Conservation (phyloP, 2,113 vertebrate genomes). For the Paracanthobrama guichenoti region DNA sequence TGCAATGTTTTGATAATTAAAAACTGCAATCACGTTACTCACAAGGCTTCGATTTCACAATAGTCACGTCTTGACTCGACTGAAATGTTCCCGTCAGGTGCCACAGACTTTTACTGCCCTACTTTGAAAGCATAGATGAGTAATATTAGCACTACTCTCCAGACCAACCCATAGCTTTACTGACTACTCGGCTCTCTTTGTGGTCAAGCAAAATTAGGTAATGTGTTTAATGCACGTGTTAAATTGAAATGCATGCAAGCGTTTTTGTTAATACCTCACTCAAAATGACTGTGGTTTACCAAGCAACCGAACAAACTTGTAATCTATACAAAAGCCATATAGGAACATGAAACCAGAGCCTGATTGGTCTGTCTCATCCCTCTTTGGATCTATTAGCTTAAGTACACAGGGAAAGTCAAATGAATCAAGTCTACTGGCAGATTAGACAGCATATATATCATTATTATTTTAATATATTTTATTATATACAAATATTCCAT, state of each 20-base stretch:
- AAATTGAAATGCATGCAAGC: slow-evolving; percentile 35
- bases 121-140: not conserved
- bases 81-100: not conserved
- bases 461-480: not conserved
- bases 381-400: not conserved
- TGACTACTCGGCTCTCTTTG: slow-evolving; percentile 39
- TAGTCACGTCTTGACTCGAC: not conserved
- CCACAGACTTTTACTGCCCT: not conserved
- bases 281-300: slow-evolving; percentile 26
- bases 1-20: not conserved
- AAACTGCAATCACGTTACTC: slow-evolving; percentile 4
- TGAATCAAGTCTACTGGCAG: not conserved
- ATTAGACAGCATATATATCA: not conserved
- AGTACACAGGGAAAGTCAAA: not conserved
- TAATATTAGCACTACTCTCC: not conserved
- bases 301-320: not conserved
- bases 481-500: not conserved
- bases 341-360: not conserved
- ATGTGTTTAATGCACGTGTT: not conserved
- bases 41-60: not conserved
- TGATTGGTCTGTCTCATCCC: not conserved
- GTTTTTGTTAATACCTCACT: slow-evolving; percentile 19
- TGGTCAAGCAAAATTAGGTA: slow-evolving; percentile 7
- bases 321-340: not conserved
- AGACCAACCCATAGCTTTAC: slow-evolving; percentile 21